phyloP scores from a whole-genome alignment of 2,797 vertebrate species.

The Carapus acus region DNA sequence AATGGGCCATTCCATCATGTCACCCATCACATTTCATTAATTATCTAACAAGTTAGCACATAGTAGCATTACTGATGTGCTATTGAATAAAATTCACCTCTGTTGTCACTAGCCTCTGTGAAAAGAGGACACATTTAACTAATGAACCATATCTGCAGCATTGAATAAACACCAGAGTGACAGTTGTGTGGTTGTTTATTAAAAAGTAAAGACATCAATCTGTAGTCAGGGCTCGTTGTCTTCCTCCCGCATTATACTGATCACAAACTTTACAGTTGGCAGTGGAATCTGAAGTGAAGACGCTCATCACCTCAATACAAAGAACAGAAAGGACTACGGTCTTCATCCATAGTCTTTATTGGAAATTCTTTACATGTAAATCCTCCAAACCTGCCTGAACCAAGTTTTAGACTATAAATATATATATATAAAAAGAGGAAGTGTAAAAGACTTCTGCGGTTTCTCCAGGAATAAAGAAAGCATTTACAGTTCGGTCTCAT shows the following conservation, averaged over 20 bases:
- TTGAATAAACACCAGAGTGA: constrained; percentile 35
- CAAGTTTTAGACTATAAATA: constrained; percentile 68
- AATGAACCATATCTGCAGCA: constrained; percentile 12
- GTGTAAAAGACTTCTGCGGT: constrained; percentile 66
- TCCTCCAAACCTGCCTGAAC: constrained; percentile 47
- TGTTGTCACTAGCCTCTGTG: no score
- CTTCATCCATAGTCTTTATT: constrained; percentile 60
- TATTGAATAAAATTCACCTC: no score
- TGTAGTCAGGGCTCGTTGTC: constrained; percentile 18
- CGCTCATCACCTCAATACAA: constrained; percentile 28
- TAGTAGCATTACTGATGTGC: no score
- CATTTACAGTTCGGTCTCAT: constrained; percentile 60
- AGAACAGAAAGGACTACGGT: constrained; percentile 35
- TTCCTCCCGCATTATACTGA: constrained; percentile 26
- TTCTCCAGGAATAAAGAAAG: constrained; percentile 63
- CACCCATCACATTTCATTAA: no score
- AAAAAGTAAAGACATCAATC: constrained; percentile 60
- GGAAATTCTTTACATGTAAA: constrained; percentile 63
- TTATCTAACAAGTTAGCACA: no score
- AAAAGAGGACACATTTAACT: neutral
- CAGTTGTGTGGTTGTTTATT: constrained; percentile 64
- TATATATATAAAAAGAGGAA: constrained; percentile 58
- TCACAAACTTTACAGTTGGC: constrained; percentile 62
- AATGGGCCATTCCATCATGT: no score
- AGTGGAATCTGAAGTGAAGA: constrained; percentile 49